A percentile compares a stretch with the other conserved stretches of the same genome.
Conservation (phyloP, 2,888 invertebrate genomes). For the Terebella lapidaria region DNA sequence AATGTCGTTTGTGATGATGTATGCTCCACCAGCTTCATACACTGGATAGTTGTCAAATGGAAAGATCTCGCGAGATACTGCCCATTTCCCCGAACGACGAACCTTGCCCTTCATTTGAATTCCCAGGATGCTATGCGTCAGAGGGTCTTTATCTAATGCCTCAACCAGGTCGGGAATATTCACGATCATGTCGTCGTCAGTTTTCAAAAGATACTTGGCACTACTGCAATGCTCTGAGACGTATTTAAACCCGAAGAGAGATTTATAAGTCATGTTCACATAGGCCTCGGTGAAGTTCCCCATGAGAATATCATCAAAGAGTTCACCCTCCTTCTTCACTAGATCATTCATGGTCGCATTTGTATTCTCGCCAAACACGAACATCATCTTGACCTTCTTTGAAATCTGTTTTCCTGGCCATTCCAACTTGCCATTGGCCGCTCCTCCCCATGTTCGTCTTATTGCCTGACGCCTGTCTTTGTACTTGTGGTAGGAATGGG, state of each 20-base stretch:
- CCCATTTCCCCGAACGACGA: constrained; percentile 15
- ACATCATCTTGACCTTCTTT: constrained; percentile 9
- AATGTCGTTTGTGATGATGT: constrained; percentile 17
- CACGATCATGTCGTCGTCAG: constrained; percentile 21
- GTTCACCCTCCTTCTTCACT: constrained; percentile 3
- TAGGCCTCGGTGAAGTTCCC: constrained; percentile 17
- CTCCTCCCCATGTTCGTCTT: constrained; percentile 35
- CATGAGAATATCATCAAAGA: constrained; percentile 11
- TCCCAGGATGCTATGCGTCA: constrained; percentile 14
- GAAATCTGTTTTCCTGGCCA: neutral
- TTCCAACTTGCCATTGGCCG: neutral
- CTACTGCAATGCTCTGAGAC: constrained; percentile 7
- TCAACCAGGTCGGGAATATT: constrained; percentile 14
- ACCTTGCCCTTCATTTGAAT: too few species aligned
- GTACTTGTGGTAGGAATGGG: constrained; percentile 61
- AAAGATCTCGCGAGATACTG: constrained; percentile 1
- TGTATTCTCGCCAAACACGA: constrained; percentile 13
- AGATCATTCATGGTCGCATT: neutral
- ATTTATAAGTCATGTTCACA: constrained; percentile 18
- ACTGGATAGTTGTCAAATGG: constrained; percentile 14
- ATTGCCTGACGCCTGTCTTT: constrained; percentile 36
- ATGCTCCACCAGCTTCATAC: constrained; percentile 15
- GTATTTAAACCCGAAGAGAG: constrained; percentile 17
- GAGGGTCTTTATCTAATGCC: neutral
- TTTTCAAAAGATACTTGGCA: constrained; percentile 15